These are phyloP conservation scores for Icerya purchasi DNA, from an alignment of 2,888 invertebrate species.

Conservation along the genomic window DNA sequence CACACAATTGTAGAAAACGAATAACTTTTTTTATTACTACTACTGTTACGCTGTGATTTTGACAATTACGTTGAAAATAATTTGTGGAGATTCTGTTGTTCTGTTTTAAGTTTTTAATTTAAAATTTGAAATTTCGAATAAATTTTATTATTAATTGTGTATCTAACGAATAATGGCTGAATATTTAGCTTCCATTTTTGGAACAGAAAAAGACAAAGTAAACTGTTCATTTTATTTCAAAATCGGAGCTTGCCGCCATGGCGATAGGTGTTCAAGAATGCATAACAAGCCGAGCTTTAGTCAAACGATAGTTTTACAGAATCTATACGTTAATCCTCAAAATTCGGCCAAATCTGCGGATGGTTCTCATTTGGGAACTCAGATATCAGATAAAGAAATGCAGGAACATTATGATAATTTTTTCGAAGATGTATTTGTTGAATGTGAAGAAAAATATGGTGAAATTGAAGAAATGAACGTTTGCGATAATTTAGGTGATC, in stretches of 20 bases:
- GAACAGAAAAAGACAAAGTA: conserved; percentile 95
- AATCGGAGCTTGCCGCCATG: conserved; percentile 98
- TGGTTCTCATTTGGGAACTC: conserved; percentile 81
- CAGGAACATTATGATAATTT: conserved; percentile 99
- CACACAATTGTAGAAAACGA: too few species aligned
- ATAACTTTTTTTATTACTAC: too few species aligned
- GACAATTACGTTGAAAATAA: too few species aligned
- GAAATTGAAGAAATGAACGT: conserved; percentile 99
- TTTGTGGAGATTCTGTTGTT: too few species aligned
- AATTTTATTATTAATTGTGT: too few species aligned
- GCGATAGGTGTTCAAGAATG: conserved; percentile 94
- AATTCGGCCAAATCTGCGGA: conserved; percentile 95
- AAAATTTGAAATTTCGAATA: too few species aligned
- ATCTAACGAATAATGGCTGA: conserved; percentile 58
- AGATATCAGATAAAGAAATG: conserved; percentile 93
- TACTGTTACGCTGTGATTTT: too few species aligned
- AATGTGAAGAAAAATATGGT: conserved; percentile 96
- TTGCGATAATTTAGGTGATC: conserved; percentile 96
- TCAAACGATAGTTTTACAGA: conserved; percentile 81
- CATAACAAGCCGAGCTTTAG: conserved; percentile 99
- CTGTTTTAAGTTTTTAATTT: too few species aligned
- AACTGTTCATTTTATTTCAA: conserved; percentile 99
- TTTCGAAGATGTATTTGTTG: conserved; percentile 97
- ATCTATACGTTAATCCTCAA: conserved; percentile 94
- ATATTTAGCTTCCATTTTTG: conserved; percentile 93